These are phyloP conservation scores for Ashinkailepas kermadecensis DNA, from an alignment of 2,888 invertebrate species.

Conservation along the genomic window DNA sequence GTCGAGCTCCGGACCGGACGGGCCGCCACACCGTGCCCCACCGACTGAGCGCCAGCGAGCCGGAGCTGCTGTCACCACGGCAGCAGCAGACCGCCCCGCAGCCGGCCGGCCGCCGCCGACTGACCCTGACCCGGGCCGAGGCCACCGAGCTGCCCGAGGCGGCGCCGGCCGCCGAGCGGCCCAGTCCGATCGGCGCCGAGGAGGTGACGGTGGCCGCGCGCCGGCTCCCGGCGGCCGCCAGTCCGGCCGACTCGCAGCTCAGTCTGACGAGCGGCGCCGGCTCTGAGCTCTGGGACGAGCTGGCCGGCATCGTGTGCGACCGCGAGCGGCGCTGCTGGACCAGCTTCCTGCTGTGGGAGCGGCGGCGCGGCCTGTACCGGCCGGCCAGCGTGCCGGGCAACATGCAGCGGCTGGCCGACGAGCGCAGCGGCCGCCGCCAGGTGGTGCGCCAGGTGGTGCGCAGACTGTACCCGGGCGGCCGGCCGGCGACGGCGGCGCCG, in stretches of 20 bases:
- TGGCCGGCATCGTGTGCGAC: background rate
- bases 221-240: background rate
- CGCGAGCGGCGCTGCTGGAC: conserved; percentile 5
- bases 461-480: background rate
- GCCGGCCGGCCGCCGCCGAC: background rate
- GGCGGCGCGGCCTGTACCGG: background rate
- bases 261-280: background rate
- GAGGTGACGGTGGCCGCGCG: background rate
- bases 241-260: background rate
- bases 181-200: conserved; percentile 9
- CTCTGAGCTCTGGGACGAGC: conserved; percentile 7
- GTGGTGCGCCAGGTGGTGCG: background rate
- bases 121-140: background rate
- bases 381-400: conserved; percentile 1
- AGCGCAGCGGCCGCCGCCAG: background rate
- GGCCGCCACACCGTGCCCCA: too few species aligned
- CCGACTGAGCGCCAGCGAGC: background rate
- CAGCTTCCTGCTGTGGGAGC: background rate
- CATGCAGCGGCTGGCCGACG: conserved; percentile 6
- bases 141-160: background rate
- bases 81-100: background rate
- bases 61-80: background rate
- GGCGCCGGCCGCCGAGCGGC: background rate
- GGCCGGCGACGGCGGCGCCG: background rate
- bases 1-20: too few species aligned